A percentile compares a stretch with the other conserved stretches of the same genome.
Evolutionary conservation across 1,140 invertebrate species (phyloP).

Genomic region (Monomorium pharaonis): DNA sequence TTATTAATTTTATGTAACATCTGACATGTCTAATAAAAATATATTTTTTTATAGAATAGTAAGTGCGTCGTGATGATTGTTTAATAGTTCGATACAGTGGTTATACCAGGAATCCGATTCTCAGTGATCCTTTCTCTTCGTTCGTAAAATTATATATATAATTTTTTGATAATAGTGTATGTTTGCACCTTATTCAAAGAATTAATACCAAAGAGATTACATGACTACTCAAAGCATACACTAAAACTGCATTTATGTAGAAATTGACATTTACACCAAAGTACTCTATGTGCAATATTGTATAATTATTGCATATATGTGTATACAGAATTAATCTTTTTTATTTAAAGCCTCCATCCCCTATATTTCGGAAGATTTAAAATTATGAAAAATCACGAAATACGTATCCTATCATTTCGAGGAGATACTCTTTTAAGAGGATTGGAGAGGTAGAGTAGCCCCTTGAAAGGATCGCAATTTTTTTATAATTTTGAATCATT

Average conservation of each 20-base stretch:
- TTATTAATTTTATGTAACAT: conserved; percentile 42
- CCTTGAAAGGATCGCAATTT: too few species aligned
- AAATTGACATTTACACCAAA: conserved; percentile 31
- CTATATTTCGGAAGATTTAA: too few species aligned
- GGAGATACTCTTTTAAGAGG: too few species aligned
- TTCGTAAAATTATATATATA: not conserved
- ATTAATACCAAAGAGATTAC: conserved; percentile 5
- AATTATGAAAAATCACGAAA: too few species aligned
- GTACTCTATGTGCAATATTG: conserved; percentile 19
- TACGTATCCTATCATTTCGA: too few species aligned
- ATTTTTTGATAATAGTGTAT: not conserved
- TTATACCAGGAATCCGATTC: not conserved
- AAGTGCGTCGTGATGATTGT: not conserved
- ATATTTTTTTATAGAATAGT: not conserved
- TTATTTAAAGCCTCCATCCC: not conserved
- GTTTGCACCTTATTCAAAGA: not conserved
- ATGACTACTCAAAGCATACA: conserved; percentile 5
- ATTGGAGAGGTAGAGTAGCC: too few species aligned
- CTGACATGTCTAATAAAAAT: not conserved
- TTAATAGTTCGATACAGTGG: not conserved
- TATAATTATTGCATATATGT: not conserved
- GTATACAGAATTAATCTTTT: not conserved
- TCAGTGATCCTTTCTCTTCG: not conserved
- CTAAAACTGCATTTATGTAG: conserved; percentile 20
- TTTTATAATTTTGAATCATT: too few species aligned